phyloP scores from a whole-genome alignment of 2,888 invertebrate genomes.

The Xylophagus ater region DNA sequence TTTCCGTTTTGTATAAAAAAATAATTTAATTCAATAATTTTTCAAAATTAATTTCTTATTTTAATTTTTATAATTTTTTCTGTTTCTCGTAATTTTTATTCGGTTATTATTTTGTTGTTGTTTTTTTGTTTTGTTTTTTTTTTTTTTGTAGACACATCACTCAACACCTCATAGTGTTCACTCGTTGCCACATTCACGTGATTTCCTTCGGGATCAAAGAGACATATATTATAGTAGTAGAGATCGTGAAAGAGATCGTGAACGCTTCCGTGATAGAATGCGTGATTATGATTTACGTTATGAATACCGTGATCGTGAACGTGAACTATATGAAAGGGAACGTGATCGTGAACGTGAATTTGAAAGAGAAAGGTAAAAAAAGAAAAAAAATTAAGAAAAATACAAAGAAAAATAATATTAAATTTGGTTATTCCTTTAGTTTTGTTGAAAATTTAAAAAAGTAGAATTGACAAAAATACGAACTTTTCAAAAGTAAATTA shows the following conservation, averaged over 20 bases:
- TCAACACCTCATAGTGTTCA: conserved; percentile 43
- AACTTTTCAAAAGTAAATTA: no score
- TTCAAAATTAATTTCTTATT: not conserved
- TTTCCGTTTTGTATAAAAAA: conserved; percentile 8
- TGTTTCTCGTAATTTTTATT: no score
- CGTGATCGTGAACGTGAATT: conserved; percentile 38
- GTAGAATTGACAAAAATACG: no score
- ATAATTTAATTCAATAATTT: not conserved
- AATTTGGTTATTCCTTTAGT: no score
- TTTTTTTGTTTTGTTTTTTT: conserved; percentile 15
- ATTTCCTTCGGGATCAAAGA: conserved; percentile 39
- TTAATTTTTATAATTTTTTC: not conserved
- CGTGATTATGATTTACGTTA: conserved; percentile 38
- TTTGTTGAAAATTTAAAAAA: no score
- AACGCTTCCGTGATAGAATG: conserved; percentile 37
- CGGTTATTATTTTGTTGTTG: conserved; percentile 9
- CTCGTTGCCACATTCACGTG: conserved; percentile 41
- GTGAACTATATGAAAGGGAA: conserved; percentile 37
- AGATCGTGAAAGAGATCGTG: conserved; percentile 39
- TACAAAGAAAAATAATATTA: no score
- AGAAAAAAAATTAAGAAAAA: no score
- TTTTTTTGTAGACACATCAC: conserved; percentile 36
- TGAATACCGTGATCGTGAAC: conserved; percentile 38
- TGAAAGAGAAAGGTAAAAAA: conserved; percentile 38
- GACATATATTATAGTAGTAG: conserved; percentile 40